Conservation (phyloP, 2,888 invertebrate species). For the Drosophila sordidapex region DNA sequence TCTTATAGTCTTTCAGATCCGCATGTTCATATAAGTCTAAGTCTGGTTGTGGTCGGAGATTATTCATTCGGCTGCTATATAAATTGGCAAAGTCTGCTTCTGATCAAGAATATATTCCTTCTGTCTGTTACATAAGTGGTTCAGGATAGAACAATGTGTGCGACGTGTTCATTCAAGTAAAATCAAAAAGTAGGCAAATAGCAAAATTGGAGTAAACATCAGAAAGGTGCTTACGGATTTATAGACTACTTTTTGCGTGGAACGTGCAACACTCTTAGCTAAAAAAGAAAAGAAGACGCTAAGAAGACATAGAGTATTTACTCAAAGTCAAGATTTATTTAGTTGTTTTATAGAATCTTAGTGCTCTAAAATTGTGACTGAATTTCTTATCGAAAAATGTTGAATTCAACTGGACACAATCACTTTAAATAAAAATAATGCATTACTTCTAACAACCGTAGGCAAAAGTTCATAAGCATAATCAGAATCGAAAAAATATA, state of each 20-base stretch:
- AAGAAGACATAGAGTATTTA: background rate
- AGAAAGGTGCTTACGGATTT: slow-evolving; percentile 16
- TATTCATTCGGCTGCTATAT: no score
- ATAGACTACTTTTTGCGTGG: slow-evolving; percentile 11
- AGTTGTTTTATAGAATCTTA: background rate
- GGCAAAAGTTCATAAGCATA: background rate
- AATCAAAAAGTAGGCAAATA: slow-evolving; percentile 9
- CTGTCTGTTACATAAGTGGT: background rate
- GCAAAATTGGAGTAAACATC: slow-evolving; percentile 12
- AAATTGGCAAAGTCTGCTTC: background rate
- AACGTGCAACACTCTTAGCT: slow-evolving; percentile 5
- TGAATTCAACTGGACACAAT: background rate
- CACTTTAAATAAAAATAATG: background rate
- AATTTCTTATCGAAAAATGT: accelerated
- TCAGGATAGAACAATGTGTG: slow-evolving; percentile 24
- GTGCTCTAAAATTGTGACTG: background rate
- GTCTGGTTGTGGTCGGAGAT: background rate
- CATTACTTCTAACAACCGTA: background rate
- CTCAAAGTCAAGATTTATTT: background rate
- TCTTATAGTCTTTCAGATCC: background rate
- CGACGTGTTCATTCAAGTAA: slow-evolving; percentile 41
- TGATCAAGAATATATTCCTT: background rate
- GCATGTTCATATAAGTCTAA: no score
- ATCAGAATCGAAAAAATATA: background rate
- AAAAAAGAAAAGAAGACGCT: background rate